A percentile compares a stretch with the other conserved stretches of the same genome.
Evolutionary conservation across 1,140 invertebrate species (phyloP).

Genomic region (Yoshiicerus persimilis): DNA sequence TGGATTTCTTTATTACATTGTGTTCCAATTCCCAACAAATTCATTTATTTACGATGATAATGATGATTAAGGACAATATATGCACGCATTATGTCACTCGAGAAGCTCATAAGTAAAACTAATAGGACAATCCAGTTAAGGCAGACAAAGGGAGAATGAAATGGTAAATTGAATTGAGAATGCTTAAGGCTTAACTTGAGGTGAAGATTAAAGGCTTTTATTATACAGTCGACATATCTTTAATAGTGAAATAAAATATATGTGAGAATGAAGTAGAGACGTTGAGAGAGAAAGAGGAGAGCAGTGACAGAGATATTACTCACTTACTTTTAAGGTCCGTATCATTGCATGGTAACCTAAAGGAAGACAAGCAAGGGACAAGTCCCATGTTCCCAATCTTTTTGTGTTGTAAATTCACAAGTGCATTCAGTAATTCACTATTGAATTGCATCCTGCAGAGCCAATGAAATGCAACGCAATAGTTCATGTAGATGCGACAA

Average conservation of each 20-base stretch:
- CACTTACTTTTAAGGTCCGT: background rate
- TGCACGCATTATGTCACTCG: slow-evolving; percentile 5
- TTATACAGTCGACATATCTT: background rate
- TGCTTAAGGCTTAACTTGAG: background rate
- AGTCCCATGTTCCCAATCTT: background rate
- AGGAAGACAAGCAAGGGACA: background rate
- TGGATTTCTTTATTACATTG: background rate
- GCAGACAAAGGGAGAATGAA: background rate
- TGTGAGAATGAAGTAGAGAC: background rate
- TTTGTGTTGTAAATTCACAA: slow-evolving; percentile 14
- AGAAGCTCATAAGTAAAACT: background rate
- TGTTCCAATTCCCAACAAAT: background rate
- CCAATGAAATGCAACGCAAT: slow-evolving; percentile 12
- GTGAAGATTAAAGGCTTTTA: slow-evolving; percentile 20
- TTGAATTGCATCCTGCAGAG: slow-evolving; percentile 12
- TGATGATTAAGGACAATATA: slow-evolving; percentile 17
- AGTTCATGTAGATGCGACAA: background rate
- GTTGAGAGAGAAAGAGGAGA: background rate
- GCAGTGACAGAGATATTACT: slow-evolving; percentile 17
- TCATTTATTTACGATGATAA: slow-evolving; percentile 1
- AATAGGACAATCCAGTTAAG: slow-evolving; percentile 1
- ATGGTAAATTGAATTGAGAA: background rate
- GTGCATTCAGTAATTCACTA: slow-evolving; percentile 10
- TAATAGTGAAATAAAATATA: background rate
- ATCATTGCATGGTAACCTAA: background rate